Evolutionary conservation across 2,797 vertebrate species (phyloP), one percentile per base, ranked within the genome.

Genomic region (Rhinella marina): DNA sequence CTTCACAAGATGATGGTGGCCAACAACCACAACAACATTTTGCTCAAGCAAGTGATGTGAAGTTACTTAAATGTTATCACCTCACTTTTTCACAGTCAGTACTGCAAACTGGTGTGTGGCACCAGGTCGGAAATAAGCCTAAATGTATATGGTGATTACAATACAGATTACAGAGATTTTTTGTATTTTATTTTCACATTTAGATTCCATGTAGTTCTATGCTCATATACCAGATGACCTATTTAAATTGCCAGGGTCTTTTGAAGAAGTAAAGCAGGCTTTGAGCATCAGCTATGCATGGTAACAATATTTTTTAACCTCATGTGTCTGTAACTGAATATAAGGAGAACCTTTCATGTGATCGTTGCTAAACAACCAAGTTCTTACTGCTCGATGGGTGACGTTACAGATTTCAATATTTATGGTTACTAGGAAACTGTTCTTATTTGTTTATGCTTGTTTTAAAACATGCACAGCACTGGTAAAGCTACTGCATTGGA

Each of bases 401-500:
- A 76, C 52, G 73, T 76, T 76, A 76, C 73, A 52, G 48, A 52
- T 76, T 76, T 76, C 73, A 52, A 76, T 76, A 76, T 76, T 54
- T 76, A 76, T 54, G 50, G 73, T 76, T 76, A 76, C 73, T 75
- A 75, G 72, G 72, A 75, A 75, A 75, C 72, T 76, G 23, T 52
- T 76, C 73, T 11, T 50, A 52, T 75, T 76, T 76, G 73, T 54
- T 76, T 76, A 54, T 76, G 17, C 50, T 76, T 76, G 73, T 76
- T 52, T n/a, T 19, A 25, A 52, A 76, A 76, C 73, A 76, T 76
- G 48, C 50, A n/a, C 3, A 52, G 11, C 2, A 11, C 48, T 52
- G 9, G 73, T 25, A 76, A 52, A 54, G 48, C 12, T 76, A 7
- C 23, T 14, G 48, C 50, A 52, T 19, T 54, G 2, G 16, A 25